Percentiles rank a stretch among this genome's conserved stretches.
These are phyloP conservation scores for Forpus xanthops DNA, from an alignment of 2,797 vertebrate species.

Conservation along the genomic window DNA sequence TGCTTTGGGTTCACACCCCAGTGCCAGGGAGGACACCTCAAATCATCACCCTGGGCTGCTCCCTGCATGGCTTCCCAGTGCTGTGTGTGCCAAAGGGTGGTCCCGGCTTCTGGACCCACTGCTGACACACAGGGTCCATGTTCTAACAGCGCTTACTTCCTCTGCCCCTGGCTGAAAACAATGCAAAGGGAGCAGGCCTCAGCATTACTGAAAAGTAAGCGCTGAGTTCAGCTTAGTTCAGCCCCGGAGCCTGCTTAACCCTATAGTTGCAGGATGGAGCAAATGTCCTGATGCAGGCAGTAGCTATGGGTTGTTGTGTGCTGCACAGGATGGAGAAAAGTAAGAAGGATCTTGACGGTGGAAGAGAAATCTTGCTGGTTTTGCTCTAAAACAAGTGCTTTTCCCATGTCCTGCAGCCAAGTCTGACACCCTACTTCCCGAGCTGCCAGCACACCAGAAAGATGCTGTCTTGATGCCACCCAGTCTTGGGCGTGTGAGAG, in stretches of 20 bases:
- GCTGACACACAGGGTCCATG: not conserved
- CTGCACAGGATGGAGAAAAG: not conserved
- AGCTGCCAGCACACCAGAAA: not conserved
- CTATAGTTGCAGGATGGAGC: not conserved
- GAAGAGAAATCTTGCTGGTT: not conserved
- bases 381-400: not conserved
- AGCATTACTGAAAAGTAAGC: slow-evolving; percentile 29
- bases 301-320: accelerated
- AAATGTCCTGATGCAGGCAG: accelerated
- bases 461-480: not conserved
- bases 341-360: not conserved
- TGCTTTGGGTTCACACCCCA: not conserved
- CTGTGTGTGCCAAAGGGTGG: not conserved
- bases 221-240: slow-evolving; percentile 55
- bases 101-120: not conserved
- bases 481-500: accelerated
- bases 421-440: not conserved
- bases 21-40: not conserved
- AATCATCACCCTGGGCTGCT: not conserved
- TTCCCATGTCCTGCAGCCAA: not conserved
- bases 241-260: not conserved
- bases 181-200: not conserved
- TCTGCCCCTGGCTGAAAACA: slow-evolving; percentile 12
- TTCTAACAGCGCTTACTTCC: slow-evolving; percentile 7
- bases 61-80: not conserved